Evolutionary conservation across 2,113 vertebrate genomes (phyloP), one percentile per base, ranked within the genome.

Genomic region (Cathartes aura): DNA sequence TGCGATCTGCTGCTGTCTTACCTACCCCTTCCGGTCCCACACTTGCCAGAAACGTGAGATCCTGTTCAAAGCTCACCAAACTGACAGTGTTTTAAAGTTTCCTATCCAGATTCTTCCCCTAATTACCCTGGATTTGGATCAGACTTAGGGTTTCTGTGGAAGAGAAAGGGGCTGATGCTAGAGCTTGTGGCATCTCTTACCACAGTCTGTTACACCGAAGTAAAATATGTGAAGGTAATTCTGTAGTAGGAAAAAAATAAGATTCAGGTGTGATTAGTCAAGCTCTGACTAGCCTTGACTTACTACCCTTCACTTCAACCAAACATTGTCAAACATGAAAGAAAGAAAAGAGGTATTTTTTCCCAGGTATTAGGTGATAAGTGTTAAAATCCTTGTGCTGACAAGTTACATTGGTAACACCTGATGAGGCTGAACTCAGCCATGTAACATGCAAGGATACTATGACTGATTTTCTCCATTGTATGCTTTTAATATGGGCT

Each of bases 181-280:
- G 2, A 19, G 14, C 18, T 56, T 91, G 48, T 76, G 56, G 23
- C 6, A 1, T 62, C 24, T 83, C 75, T 70, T 78, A 24, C 13
- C 4, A 0, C 4, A 34, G n/a, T 6, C 32, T 42, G 5, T 76
- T 52, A 21, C 3, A 36, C 5, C 4, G 0, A 18, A 43, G 47
- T 3, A 2, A 67, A 83, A 82, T 5, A 1, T 55, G 10, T 50
- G 26, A 72, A 20, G 2, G 11, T n/a, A 70, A 2, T 17, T 71
- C 32, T 67, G 3, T 18, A 27, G 19, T 7, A 55, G 40, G 30
- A 71, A 6, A 60, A 47, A 67, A 56, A 12, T 6, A 52, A 56
- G 22, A 38, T 78, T 87, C 36, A 15, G 17, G 13, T 47, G 43
- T n/a, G 19, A 38, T 36, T 79, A 87, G 9, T 71, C 47, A 47